phyloP scores from a whole-genome alignment of 2,888 invertebrate species.

The Sesamia inferens region DNA sequence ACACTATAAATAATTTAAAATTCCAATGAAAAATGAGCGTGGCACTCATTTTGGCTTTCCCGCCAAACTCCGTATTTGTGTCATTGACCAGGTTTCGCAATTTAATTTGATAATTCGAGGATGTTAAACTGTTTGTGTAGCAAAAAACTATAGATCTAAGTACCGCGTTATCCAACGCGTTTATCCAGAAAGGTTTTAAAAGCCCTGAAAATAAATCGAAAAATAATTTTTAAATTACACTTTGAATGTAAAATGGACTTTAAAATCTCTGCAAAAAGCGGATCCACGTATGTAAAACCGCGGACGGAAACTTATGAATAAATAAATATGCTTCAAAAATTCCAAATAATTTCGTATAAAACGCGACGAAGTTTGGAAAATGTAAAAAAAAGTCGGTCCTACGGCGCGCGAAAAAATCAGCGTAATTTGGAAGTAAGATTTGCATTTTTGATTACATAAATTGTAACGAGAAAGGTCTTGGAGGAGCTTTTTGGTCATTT shows the following conservation, averaged over 20 bases:
- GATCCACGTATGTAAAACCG: conserved; percentile 48
- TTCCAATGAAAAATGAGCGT: no score
- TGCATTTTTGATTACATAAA: conserved; percentile 83
- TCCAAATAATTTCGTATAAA: conserved; percentile 61
- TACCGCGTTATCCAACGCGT: conserved; percentile 15
- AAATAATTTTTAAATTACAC: conserved; percentile 41
- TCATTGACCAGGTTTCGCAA: no score
- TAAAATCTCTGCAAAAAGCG: conserved; percentile 28
- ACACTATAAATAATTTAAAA: no score
- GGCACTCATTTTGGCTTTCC: no score
- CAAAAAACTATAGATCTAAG: neutral
- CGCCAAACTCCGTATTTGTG: no score
- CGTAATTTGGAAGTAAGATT: conserved; percentile 76
- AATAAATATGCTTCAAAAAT: conserved; percentile 59
- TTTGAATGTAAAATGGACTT: conserved; percentile 47
- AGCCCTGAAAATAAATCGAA: conserved; percentile 25
- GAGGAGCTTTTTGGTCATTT: conserved; percentile 33
- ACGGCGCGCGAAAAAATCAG: conserved; percentile 69
- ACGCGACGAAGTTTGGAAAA: conserved; percentile 60
- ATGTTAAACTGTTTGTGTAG: no score
- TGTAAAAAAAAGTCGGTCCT: conserved; percentile 49
- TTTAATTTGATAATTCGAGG: no score
- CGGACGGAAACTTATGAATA: conserved; percentile 58
- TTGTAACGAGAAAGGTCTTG: conserved; percentile 69
- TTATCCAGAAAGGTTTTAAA: conserved; percentile 4